Evolutionary conservation across 1,140 invertebrate species (phyloP).

Genomic region (Drosophila repleta): DNA sequence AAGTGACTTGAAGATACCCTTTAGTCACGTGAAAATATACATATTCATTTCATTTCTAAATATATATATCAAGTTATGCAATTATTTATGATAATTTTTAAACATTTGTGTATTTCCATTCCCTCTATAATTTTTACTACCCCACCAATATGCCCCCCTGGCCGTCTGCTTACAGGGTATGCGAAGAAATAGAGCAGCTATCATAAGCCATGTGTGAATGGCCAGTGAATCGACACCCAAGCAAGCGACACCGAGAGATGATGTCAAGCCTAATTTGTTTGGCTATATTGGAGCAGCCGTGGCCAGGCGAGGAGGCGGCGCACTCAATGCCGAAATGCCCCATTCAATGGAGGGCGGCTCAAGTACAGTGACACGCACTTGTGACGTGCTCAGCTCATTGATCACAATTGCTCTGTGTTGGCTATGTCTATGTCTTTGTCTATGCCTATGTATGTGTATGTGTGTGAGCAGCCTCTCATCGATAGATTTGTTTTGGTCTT

Average conservation of each 20-base stretch:
- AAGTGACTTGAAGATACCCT: too few species aligned
- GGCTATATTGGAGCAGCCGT: conserved; percentile 38
- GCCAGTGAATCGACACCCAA: conserved; percentile 26
- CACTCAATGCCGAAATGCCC: conserved; percentile 39
- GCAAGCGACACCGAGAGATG: conserved; percentile 38
- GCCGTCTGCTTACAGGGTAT: conserved; percentile 17
- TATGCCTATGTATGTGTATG: not conserved
- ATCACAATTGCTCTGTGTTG: conserved; percentile 61
- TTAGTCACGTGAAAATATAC: too few species aligned
- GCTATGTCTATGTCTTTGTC: conserved; percentile 21
- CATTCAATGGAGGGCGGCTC: conserved; percentile 11
- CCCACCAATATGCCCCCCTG: not conserved
- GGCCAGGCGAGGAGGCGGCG: conserved; percentile 15
- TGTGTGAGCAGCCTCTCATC: conserved; percentile 25
- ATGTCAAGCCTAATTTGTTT: conserved; percentile 51
- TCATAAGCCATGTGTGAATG: conserved; percentile 15
- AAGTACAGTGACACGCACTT: conserved; percentile 47
- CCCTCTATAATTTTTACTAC: not conserved
- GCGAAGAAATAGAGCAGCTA: conserved; percentile 24
- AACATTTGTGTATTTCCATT: not conserved
- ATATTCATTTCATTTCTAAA: too few species aligned
- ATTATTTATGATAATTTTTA: too few species aligned
- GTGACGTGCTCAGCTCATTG: conserved; percentile 61
- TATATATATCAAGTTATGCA: too few species aligned
- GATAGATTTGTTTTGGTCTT: conserved; percentile 38